phyloP scores from a whole-genome alignment of 1,140 invertebrate genomes.

The Drosophila fuyamai region DNA sequence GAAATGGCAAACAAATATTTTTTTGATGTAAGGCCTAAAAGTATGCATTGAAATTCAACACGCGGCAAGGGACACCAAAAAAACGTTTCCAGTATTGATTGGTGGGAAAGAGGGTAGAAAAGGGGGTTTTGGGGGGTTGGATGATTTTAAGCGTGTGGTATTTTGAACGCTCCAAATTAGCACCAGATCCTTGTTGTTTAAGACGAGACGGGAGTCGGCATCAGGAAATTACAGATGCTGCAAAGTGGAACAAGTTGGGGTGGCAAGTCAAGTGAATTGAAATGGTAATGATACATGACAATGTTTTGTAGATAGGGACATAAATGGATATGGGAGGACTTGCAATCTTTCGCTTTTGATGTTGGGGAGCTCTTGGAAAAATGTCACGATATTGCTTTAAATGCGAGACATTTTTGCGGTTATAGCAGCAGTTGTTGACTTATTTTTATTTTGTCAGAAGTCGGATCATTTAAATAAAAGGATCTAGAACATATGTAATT shows the following conservation, averaged over 20 bases:
- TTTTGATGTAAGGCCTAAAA: slow-evolving; percentile 67
- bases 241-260: slow-evolving; percentile 38
- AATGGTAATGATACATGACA: slow-evolving; percentile 62
- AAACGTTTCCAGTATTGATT: slow-evolving; percentile 40
- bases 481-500: neutral
- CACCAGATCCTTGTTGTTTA: slow-evolving; percentile 71
- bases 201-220: slow-evolving; percentile 43
- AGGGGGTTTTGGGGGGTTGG: neutral
- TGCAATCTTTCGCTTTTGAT: slow-evolving; percentile 34
- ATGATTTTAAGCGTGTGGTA: slow-evolving; percentile 19
- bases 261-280: slow-evolving; percentile 53
- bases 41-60: slow-evolving; percentile 82
- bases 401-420: slow-evolving; percentile 22
- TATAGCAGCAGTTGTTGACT: slow-evolving; percentile 17
- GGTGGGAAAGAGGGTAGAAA: slow-evolving; percentile 8
- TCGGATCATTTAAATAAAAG: neutral
- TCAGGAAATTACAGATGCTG: slow-evolving; percentile 40
- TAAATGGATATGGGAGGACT: neutral
- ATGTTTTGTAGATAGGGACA: slow-evolving; percentile 27
- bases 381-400: slow-evolving; percentile 24
- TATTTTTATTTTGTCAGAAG: slow-evolving; percentile 4
- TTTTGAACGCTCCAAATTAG: slow-evolving; percentile 66
- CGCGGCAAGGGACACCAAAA: slow-evolving; percentile 53
- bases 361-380: neutral
- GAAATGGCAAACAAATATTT: slow-evolving; percentile 79